Base-by-base conservation (phyloP, 2,888 invertebrate species). In the Tetragonisca angustula region DNA sequence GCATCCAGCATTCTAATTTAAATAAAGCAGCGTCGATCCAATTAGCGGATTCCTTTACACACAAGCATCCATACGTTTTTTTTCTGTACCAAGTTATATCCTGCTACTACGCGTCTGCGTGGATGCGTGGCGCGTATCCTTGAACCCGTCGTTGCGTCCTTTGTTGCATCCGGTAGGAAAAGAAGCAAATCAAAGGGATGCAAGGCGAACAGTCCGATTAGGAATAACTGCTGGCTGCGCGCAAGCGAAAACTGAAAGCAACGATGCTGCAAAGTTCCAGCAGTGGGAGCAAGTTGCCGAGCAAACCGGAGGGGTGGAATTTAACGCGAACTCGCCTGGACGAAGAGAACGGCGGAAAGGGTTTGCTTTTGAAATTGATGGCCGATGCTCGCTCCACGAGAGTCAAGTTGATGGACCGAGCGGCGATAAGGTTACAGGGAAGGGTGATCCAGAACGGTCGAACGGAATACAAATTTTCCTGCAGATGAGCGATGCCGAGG, bases 371-470 rank as follows among this genome's bases (percentile, higher is more conserved):
- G 83, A 91, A 93, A 93, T 93, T 93, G 92, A 93, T 93, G 91
- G 90, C 84, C 87, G 84, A 88, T 88, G 88, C 83, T 89, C 87
- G 89, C 87, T 87, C 89, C 90, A 86, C 88, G 89, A 70, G 88
- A 91, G 91, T 90, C 91, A 90, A 91, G 90, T 92, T 91, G 92
- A 93, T 92, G 92, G 91, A 92, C 93, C 91, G 91, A 91, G 87
- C 85, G 88, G 87, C 91, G 92, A 93, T 92, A 92, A 92, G 91
- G 91, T 90, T 90, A 90, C 90, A 87, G 87, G 87, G 87, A 84
- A 88, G 90, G 89, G 89, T 89, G 90, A 91, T 89, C 89, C 90
- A 73, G 83, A 83, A 82, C 77, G 87, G 81, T 84, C 78, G 88
- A 84, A 85, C 88, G 87, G 92, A 91, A 92, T 92, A 93, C 91